phyloP scores from a whole-genome alignment of 2,113 vertebrate genomes.

The Siphamia tubifer region DNA sequence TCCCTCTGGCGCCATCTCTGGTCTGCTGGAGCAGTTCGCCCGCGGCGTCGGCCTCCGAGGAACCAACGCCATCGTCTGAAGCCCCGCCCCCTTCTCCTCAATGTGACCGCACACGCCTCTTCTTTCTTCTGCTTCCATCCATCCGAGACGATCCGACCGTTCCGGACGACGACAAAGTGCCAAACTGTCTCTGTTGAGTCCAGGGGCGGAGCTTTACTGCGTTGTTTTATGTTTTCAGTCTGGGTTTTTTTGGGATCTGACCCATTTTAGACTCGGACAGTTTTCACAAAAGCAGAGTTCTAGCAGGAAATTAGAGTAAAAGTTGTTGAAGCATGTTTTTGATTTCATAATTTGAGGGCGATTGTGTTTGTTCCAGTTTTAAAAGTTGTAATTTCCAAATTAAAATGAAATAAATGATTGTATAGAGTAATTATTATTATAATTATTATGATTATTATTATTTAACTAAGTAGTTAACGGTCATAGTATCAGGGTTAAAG shows the following conservation, averaged over 20 bases:
- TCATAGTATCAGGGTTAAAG: too few relatives aligned
- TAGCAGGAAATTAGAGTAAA: too few relatives aligned
- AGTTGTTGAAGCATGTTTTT: too few relatives aligned
- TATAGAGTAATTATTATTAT: too few relatives aligned
- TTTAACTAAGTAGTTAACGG: too few relatives aligned
- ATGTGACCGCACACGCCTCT: slow-evolving; percentile 10
- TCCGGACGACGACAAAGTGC: slow-evolving; percentile 66
- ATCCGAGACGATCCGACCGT: neutral
- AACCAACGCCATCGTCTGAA: slow-evolving; percentile 87
- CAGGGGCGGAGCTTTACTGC: slow-evolving; percentile 33
- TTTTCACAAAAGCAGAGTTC: too few relatives aligned
- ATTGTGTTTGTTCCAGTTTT: too few relatives aligned
- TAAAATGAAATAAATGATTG: too few relatives aligned
- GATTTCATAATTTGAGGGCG: too few relatives aligned
- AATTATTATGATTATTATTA: too few relatives aligned
- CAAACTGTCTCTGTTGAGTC: slow-evolving; percentile 60
- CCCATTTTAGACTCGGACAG: too few relatives aligned
- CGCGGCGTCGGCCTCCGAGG: slow-evolving; percentile 91
- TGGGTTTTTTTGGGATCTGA: slow-evolving; percentile 3
- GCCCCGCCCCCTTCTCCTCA: neutral
- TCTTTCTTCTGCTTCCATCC: slow-evolving; percentile 8
- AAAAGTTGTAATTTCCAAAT: too few relatives aligned
- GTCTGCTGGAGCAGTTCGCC: slow-evolving; percentile 94
- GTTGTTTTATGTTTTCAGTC: slow-evolving; percentile 10
- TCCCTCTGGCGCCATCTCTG: slow-evolving; percentile 90